Conservation (phyloP, 1,140 invertebrate species). For the Sycophila sp. region DNA sequence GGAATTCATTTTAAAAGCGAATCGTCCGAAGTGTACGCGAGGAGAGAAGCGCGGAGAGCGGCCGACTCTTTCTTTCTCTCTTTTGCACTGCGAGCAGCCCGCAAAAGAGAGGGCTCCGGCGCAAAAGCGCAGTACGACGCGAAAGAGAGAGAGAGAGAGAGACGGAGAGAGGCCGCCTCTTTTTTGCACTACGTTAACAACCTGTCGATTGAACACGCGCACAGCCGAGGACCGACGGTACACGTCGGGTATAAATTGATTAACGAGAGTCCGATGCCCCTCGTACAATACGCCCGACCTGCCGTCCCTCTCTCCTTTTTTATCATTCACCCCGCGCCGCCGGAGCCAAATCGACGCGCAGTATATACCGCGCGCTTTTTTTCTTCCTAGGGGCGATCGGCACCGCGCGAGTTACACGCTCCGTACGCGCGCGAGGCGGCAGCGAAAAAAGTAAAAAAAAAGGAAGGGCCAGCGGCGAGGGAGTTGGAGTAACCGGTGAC, state of each 20-base stretch:
- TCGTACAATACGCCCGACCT: not conserved
- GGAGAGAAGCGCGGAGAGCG: no score
- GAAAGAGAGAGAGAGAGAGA: no score
- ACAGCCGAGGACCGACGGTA: not conserved
- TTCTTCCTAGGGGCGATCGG: not conserved
- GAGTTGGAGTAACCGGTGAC: not conserved
- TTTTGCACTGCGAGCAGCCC: not conserved
- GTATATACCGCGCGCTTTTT: not conserved
- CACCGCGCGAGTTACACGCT: slow-evolving; percentile 9
- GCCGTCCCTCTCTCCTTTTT: not conserved
- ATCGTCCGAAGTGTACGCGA: no score
- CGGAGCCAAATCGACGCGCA: not conserved
- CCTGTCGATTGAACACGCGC: slow-evolving; percentile 7
- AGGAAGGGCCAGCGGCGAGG: not conserved
- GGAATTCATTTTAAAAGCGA: not conserved
- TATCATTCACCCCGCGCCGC: not conserved
- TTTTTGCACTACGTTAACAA: slow-evolving; percentile 8
- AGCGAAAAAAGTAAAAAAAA: not conserved
- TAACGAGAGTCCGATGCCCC: slow-evolving; percentile 14
- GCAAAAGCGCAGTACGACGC: not conserved
- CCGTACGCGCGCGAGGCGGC: not conserved
- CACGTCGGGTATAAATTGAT: slow-evolving; percentile 22
- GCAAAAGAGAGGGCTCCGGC: not conserved
- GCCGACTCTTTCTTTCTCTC: no score
- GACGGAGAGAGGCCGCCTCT: not conserved